Base-by-base conservation (phyloP, 2,888 invertebrate species). In the Galeopsomyia nigrocyanea region DNA sequence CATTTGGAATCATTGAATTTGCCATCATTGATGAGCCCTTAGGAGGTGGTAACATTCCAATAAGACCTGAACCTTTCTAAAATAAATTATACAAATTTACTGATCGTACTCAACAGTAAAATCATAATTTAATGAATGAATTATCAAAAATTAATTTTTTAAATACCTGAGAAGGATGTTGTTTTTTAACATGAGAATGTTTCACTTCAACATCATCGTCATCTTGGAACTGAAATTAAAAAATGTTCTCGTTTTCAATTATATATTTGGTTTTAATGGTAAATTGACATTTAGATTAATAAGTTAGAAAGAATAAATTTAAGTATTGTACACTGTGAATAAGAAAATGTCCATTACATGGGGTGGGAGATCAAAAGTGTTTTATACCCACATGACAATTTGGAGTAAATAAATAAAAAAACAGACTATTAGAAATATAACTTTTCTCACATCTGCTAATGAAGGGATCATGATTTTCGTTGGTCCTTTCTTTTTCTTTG, bases 391-490 rank as follows among this genome's bases (percentile, higher is more conserved):
- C 26, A 2, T 26, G 5, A 26, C 5, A 5, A 26, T 26, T 26
- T 26, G 26, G 26, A 26, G 26, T 26, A 26, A 26, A 26, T 26
- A 26, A 2, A 26, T 5, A 26, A 39, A 31, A 31, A 5, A 31
- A 39, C 1, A 10, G 7, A 13, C 1, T 10, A 7, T 39, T 39
- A 10, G 13, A 39, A 13, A 10, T 39, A 9, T 39, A 58, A 49
- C 56, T 49, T 22, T 26, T 21, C 31, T 75, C 86, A 91, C 91
- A 83, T 92, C 91, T 78, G 88, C 89, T 5, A 93, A 86, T 0
- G 92, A 91, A 0, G 93, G 93, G 63, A 93, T 90, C 55, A 89
- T 89, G 76, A 94, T 94, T 84, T 90, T 91, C 0, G 92, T 90
- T 69, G 90, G 84, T 53, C 88, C 76, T 87, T 88, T 86, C 16